Evolutionary conservation across 2,888 invertebrate genomes (phyloP).

Genomic region (Pterobdella sp.): DNA sequence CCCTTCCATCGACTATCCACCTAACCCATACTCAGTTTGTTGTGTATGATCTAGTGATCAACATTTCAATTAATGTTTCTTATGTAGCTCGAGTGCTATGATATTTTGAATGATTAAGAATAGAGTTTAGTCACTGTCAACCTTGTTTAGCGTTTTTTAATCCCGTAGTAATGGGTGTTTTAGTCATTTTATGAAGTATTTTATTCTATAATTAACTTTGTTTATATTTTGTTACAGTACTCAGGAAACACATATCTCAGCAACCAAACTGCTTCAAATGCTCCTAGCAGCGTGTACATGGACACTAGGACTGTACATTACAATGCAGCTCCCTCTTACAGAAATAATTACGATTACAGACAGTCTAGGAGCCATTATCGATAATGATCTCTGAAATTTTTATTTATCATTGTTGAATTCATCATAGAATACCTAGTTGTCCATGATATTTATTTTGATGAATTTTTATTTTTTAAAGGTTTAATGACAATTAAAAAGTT

Average conservation of each 20-base stretch:
- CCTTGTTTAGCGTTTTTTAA: too few species aligned
- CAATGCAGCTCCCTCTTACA: not conserved
- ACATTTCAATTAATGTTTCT: too few species aligned
- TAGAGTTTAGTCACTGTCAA: too few species aligned
- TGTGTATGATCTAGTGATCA: too few species aligned
- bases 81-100: too few species aligned
- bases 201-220: not conserved
- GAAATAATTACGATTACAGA: not conserved
- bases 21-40: not conserved
- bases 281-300: not conserved
- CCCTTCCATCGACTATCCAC: not conserved
- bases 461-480: too few species aligned
- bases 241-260: not conserved
- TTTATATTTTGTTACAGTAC: not conserved
- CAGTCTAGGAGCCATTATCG: slow-evolving; percentile 10
- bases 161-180: not conserved
- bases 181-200: not conserved
- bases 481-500: too few species aligned
- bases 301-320: not conserved
- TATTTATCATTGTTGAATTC: too few species aligned
- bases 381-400: too few species aligned
- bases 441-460: too few species aligned
- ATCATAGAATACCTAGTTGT: too few species aligned
- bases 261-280: not conserved
- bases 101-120: too few species aligned